Conservation (phyloP, 2,888 invertebrate species). For the Tholera decimalis region DNA sequence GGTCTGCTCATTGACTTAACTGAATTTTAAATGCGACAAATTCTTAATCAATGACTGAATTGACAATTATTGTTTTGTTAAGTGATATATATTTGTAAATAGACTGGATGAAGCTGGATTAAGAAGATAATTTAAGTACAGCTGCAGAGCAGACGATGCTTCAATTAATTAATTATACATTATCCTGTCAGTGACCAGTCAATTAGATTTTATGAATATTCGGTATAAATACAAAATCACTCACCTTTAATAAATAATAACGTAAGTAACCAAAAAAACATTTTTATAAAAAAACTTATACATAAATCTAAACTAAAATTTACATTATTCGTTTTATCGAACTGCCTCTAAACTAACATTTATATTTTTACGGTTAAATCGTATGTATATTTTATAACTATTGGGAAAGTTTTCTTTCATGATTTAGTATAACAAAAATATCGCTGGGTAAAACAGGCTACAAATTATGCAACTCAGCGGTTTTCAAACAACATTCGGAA, state of each 20-base stretch:
- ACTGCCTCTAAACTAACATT: neutral
- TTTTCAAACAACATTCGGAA: neutral
- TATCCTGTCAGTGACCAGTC: too few species aligned
- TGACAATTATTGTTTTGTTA: too few species aligned
- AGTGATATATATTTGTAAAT: too few species aligned
- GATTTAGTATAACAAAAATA: neutral
- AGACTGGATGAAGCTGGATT: too few species aligned
- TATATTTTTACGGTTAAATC: constrained; percentile 4
- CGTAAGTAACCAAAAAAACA: constrained; percentile 37
- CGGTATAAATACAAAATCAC: neutral
- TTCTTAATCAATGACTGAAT: neutral
- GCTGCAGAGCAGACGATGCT: too few species aligned
- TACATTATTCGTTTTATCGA: constrained; percentile 14
- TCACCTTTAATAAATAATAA: constrained; percentile 43
- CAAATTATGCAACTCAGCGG: neutral
- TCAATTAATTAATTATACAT: too few species aligned
- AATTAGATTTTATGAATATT: too few species aligned
- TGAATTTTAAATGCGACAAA: neutral
- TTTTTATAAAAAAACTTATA: constrained; percentile 20
- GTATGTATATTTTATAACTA: constrained; percentile 31
- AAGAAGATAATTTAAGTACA: neutral
- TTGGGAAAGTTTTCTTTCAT: constrained; percentile 15
- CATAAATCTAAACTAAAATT: constrained; percentile 16
- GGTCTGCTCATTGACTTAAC: neutral
- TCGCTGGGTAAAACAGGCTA: neutral